These are phyloP conservation scores for Meloe dianella DNA, from an alignment of 2,888 invertebrate genomes.

Conservation along the genomic window DNA sequence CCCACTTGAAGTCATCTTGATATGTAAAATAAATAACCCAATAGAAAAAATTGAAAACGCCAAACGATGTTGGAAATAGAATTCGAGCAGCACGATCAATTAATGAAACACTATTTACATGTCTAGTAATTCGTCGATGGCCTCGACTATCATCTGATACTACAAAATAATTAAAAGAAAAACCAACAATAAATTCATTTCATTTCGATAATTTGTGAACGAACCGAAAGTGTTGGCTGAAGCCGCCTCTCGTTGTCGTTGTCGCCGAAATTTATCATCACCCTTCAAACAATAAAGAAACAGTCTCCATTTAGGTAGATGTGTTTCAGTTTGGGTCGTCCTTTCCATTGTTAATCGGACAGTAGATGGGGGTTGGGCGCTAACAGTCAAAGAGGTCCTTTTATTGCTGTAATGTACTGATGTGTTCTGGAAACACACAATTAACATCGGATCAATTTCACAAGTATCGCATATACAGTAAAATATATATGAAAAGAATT, in stretches of 20 bases:
- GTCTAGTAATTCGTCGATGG: constrained; percentile 60
- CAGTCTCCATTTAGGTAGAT: constrained; percentile 79
- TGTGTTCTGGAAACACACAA: constrained; percentile 54
- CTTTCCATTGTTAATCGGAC: constrained; percentile 76
- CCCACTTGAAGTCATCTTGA: constrained; percentile 77
- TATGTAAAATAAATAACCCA: constrained; percentile 86
- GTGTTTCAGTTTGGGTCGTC: constrained; percentile 81
- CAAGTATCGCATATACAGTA: not conserved
- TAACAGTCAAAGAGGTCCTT: constrained; percentile 47
- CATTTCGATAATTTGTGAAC: not conserved
- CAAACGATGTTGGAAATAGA: constrained; percentile 85
- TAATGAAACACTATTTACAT: constrained; percentile 85
- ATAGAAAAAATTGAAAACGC: constrained; percentile 84
- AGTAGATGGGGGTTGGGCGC: constrained; percentile 46
- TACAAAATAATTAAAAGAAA: too few relatives aligned
- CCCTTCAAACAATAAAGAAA: constrained; percentile 81
- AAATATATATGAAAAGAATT: not conserved
- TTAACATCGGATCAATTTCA: not conserved
- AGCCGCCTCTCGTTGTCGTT: constrained; percentile 77
- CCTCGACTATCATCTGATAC: constrained; percentile 54
- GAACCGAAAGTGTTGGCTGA: constrained; percentile 3
- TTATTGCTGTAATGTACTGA: constrained; percentile 56
- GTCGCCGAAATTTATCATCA: constrained; percentile 75
- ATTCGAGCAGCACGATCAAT: constrained; percentile 84
- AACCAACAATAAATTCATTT: constrained; percentile 24